Conservation (phyloP, 2,888 invertebrate species). For the Lysandra bellargus region DNA sequence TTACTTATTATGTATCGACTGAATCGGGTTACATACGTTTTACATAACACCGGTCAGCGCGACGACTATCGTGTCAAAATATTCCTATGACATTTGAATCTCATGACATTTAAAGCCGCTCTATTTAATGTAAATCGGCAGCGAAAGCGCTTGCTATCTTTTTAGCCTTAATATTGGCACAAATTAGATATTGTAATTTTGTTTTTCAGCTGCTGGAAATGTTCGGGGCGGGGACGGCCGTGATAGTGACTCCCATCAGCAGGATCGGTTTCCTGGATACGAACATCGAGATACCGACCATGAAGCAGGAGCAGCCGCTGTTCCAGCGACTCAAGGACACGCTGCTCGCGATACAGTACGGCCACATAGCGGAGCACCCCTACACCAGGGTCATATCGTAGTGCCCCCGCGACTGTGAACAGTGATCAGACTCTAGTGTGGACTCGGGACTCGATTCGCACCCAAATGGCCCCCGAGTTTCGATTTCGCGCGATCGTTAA, state of each 20-base stretch:
- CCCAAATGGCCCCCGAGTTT: neutral
- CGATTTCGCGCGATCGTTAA: neutral
- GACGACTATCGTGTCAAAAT: neutral
- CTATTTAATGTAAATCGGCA: neutral
- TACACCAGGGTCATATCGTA: slow-evolving; percentile 83
- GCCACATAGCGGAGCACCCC: slow-evolving; percentile 87
- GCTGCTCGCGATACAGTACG: slow-evolving; percentile 94
- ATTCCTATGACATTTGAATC: neutral
- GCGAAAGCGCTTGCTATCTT: neutral
- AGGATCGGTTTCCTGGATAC: slow-evolving; percentile 89
- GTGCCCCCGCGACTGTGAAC: slow-evolving; percentile 42
- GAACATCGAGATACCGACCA: slow-evolving; percentile 86
- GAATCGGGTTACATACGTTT: slow-evolving; percentile 12
- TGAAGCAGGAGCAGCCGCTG: slow-evolving; percentile 85
- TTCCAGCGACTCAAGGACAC: slow-evolving; percentile 87
- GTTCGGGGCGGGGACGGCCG: slow-evolving; percentile 99
- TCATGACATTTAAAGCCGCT: neutral
- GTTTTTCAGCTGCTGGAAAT: slow-evolving; percentile 90
- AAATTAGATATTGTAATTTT: neutral
- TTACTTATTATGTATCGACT: neutral
- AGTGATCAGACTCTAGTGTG: slow-evolving; percentile 32
- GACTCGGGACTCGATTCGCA: neutral
- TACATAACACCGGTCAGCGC: neutral
- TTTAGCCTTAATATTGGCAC: too few relatives aligned
- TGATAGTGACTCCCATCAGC: slow-evolving; percentile 95